These are phyloP conservation scores for Cryptocephalus moraei DNA, from an alignment of 2,888 invertebrate genomes.

Conservation along the genomic window DNA sequence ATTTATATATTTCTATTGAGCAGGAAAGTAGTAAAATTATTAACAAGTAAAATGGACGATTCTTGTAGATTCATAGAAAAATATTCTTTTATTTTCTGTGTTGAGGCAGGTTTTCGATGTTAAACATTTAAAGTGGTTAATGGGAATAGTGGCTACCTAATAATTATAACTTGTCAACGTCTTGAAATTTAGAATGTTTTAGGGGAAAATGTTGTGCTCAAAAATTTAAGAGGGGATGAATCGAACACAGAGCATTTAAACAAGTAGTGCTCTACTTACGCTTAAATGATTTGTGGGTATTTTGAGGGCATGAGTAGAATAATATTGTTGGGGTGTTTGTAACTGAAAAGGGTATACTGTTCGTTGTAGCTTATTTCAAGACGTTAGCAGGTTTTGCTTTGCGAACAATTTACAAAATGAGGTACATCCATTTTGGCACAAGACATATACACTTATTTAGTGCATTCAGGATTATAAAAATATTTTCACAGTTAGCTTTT, in stretches of 20 bases:
- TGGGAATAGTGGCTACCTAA: background rate
- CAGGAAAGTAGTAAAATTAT: slow-evolving; percentile 17
- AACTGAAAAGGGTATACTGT: too few species aligned
- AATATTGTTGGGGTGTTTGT: too few species aligned
- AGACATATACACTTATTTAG: slow-evolving; percentile 26
- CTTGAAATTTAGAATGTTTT: background rate
- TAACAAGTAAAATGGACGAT: slow-evolving; percentile 12
- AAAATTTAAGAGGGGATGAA: background rate
- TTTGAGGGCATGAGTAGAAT: too few species aligned
- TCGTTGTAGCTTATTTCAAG: too few species aligned
- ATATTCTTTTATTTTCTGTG: slow-evolving; percentile 21
- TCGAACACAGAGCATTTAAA: too few species aligned
- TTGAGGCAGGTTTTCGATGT: slow-evolving; percentile 32
- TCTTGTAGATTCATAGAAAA: slow-evolving; percentile 30
- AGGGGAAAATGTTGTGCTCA: background rate
- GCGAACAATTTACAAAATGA: slow-evolving; percentile 35
- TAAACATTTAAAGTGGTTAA: slow-evolving; percentile 30
- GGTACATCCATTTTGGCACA: slow-evolving; percentile 75
- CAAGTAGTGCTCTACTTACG: too few species aligned
- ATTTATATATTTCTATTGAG: slow-evolving; percentile 28
- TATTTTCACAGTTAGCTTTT: slow-evolving; percentile 9
- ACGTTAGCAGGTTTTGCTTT: too few species aligned
- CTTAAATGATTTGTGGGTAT: too few species aligned
- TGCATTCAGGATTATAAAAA: background rate
- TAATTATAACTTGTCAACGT: slow-evolving; percentile 1